These are phyloP conservation scores for Eudorcas thomsonii DNA, from an alignment of 2,113 vertebrate genomes.

Conservation along the genomic window DNA sequence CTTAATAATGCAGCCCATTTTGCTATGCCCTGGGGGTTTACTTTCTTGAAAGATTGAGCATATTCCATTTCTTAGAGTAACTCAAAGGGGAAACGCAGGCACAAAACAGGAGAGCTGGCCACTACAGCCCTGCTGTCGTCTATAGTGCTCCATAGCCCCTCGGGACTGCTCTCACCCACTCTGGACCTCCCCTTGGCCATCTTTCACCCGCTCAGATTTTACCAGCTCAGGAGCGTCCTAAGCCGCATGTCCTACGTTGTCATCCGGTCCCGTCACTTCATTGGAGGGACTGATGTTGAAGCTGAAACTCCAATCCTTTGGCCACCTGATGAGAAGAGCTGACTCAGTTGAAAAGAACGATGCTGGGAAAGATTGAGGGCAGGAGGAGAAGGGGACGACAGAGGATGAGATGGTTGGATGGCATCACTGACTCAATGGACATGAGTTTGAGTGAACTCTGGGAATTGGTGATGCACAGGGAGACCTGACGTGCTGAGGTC, in stretches of 20 bases:
- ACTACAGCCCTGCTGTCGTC: rapidly evolving
- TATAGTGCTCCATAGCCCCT: rapidly evolving
- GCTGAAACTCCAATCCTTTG: background rate
- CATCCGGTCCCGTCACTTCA: background rate
- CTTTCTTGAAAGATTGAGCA: background rate
- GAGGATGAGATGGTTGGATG: background rate
- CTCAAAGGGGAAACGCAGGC: background rate
- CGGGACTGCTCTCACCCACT: rapidly evolving
- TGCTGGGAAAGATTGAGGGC: background rate
- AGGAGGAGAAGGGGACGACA: background rate
- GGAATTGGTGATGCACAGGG: background rate
- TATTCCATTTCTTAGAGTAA: background rate
- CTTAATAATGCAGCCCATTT: background rate
- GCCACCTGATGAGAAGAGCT: background rate
- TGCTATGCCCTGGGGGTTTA: background rate
- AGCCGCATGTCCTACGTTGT: background rate
- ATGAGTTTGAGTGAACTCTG: background rate
- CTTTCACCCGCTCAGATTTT: background rate
- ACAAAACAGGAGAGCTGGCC: background rate
- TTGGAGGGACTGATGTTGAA: background rate
- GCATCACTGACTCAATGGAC: background rate
- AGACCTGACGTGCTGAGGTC: rapidly evolving
- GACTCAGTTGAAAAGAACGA: background rate
- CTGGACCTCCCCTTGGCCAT: background rate
- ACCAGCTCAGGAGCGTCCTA: background rate